These are phyloP conservation scores for Recurvirostra avosetta DNA, from an alignment of 2,113 vertebrate genomes.

Conservation along the genomic window DNA sequence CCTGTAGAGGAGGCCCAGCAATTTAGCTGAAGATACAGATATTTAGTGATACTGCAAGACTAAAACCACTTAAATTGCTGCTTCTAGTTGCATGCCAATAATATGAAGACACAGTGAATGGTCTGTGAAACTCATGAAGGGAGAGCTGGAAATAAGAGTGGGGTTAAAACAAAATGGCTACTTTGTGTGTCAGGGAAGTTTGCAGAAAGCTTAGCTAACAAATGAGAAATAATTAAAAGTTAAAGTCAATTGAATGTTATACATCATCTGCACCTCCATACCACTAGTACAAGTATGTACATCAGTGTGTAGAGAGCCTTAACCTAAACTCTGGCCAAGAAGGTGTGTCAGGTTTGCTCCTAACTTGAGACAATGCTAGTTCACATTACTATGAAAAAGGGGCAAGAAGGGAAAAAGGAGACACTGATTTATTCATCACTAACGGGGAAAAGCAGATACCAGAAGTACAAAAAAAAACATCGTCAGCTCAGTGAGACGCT, in stretches of 20 bases:
- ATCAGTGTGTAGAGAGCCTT: not conserved
- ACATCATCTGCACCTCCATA: not conserved
- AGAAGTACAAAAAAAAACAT: not conserved
- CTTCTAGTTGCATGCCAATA: conserved; percentile 21
- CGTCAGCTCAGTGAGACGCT: not conserved
- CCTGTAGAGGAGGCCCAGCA: not conserved
- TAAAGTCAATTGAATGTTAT: not conserved
- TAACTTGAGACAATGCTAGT: not conserved
- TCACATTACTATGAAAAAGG: not conserved
- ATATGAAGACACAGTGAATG: not conserved
- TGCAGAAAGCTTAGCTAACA: not conserved
- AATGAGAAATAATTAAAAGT: not conserved
- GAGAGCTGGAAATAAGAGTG: not conserved
- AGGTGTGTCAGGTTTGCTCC: not conserved
- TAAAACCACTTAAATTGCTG: not conserved
- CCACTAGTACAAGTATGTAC: not conserved
- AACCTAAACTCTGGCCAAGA: not conserved
- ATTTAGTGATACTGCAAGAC: not conserved
- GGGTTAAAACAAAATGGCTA: not conserved
- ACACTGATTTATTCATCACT: not conserved
- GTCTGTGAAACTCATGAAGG: not conserved
- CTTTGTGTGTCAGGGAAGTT: not conserved
- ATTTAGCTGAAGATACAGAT: not conserved
- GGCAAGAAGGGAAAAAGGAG: not conserved
- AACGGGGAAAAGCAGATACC: not conserved